Percentiles rank a stretch among this genome's conserved stretches.
Conservation (phyloP, 2,113 vertebrate genomes). For the Turnix velox region DNA sequence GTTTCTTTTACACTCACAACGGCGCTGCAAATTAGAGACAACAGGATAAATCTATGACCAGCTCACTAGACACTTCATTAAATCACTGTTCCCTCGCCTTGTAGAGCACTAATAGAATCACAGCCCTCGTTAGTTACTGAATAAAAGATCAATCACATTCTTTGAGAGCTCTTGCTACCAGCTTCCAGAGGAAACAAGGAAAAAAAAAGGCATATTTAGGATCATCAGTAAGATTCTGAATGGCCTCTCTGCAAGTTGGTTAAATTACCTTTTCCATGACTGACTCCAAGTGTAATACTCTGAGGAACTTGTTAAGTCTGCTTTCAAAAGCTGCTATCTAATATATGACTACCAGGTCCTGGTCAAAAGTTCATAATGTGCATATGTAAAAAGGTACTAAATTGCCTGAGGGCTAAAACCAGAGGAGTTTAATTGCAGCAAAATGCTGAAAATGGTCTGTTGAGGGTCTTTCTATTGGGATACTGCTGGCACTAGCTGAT, state of each 20-base stretch:
- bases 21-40: constrained; percentile 79
- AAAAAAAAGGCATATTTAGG: constrained; percentile 74
- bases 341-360: constrained; percentile 88
- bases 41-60: constrained; percentile 85
- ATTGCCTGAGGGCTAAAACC: constrained; percentile 94
- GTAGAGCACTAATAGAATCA: constrained; percentile 89
- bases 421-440: constrained; percentile 98
- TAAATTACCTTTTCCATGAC: constrained; percentile 87
- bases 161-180: constrained; percentile 81
- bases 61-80: constrained; percentile 97
- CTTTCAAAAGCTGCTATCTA: constrained; percentile 83
- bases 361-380: constrained; percentile 98
- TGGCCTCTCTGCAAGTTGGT: constrained; percentile 84
- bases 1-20: constrained; percentile 62
- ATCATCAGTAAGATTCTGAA: constrained; percentile 82
- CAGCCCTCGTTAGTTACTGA: constrained; percentile 92
- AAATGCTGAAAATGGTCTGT: constrained; percentile 91
- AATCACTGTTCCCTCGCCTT: constrained; percentile 89
- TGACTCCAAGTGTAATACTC: constrained; percentile 85
- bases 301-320: constrained; percentile 96
- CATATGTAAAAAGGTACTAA: constrained; percentile 99
- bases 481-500: constrained; percentile 77
- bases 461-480: constrained; percentile 81
- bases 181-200: constrained; percentile 78
- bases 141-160: constrained; percentile 93